phyloP scores from a whole-genome alignment of 2,113 vertebrate genomes.

The Rhipidura dahli region DNA sequence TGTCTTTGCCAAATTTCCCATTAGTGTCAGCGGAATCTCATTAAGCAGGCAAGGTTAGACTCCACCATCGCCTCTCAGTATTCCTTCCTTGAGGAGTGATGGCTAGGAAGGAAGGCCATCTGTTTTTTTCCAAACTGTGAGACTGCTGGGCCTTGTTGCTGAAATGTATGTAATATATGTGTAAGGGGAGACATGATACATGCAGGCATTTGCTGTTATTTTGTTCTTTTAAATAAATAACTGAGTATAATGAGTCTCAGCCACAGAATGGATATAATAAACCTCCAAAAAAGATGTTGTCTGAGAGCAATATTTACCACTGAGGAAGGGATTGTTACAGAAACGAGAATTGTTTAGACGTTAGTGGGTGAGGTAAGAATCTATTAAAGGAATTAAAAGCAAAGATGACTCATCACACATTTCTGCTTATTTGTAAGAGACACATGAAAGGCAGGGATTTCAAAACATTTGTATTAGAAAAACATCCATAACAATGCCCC shows the following conservation, averaged over 20 bases:
- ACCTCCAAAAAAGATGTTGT: conserved; percentile 59
- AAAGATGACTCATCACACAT: conserved; percentile 72
- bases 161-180: neutral
- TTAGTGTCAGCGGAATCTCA: neutral
- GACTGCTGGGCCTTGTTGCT: neutral
- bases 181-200: conserved; percentile 15
- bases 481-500: conserved; percentile 77
- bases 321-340: conserved; percentile 64
- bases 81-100: neutral
- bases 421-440: conserved; percentile 73
- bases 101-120: neutral
- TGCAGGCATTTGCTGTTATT: conserved; percentile 35
- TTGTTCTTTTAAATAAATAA: conserved; percentile 59
- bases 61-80: neutral
- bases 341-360: conserved; percentile 57
- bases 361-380: conserved; percentile 72
- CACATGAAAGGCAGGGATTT: conserved; percentile 75
- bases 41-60: neutral
- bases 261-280: conserved; percentile 62
- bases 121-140: neutral
- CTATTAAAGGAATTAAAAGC: conserved; percentile 80
- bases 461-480: conserved; percentile 79
- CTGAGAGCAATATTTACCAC: conserved; percentile 68
- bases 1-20: conserved; percentile 34
- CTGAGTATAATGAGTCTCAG: conserved; percentile 55